Conservation (phyloP, 2,888 invertebrate genomes). For the Stegophylla sp. region DNA sequence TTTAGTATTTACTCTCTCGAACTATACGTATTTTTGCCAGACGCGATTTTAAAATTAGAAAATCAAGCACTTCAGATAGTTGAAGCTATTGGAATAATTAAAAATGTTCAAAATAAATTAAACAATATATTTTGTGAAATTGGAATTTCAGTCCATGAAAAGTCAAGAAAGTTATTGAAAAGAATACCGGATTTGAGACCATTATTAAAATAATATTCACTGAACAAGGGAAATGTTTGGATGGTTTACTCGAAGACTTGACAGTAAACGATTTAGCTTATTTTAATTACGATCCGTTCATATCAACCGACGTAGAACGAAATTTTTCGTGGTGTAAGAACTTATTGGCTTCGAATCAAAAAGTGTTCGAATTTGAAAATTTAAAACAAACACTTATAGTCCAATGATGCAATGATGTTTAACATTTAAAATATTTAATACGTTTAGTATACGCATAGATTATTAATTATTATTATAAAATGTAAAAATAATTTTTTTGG, state of each 20-base stretch:
- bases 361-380: constrained; percentile 1
- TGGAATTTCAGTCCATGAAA: too few relatives aligned
- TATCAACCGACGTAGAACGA: constrained; percentile 1
- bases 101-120: too few relatives aligned
- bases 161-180: too few relatives aligned
- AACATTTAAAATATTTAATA: too few relatives aligned
- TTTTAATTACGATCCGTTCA: not conserved
- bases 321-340: not conserved
- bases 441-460: not conserved
- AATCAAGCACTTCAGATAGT: too few relatives aligned
- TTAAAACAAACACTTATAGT: too few relatives aligned
- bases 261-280: not conserved
- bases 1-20: not conserved
- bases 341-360: not conserved
- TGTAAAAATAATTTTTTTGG: not conserved
- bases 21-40: not conserved
- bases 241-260: not conserved
- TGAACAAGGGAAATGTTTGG: not conserved
- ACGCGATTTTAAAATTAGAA: constrained; percentile 3
- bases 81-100: too few relatives aligned
- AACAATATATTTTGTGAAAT: too few relatives aligned
- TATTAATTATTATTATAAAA: not conserved
- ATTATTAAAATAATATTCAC: not conserved
- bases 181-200: too few relatives aligned
- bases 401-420: too few relatives aligned